Percentiles rank a stretch among this genome's conserved stretches.
Evolutionary conservation across 2,888 invertebrate genomes (phyloP).

Genomic region (Scaptomyza cyrtandrae): DNA sequence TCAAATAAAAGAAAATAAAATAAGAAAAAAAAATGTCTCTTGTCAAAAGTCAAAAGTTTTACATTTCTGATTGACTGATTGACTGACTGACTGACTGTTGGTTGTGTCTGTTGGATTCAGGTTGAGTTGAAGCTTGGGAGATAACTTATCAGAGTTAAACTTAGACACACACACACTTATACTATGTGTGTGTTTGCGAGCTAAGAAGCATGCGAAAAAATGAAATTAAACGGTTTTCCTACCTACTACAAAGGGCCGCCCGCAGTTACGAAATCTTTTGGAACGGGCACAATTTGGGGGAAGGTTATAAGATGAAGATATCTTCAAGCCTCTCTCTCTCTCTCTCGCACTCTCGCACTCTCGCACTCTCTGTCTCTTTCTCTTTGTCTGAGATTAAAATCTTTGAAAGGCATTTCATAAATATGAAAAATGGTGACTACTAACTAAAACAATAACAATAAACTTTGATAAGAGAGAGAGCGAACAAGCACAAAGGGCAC

Average conservation of each 20-base stretch:
- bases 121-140: slow-evolving; percentile 23
- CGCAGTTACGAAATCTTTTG: slow-evolving; percentile 58
- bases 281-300: no score
- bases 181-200: neutral
- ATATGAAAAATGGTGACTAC: slow-evolving; percentile 74
- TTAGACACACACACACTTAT: slow-evolving; percentile 3
- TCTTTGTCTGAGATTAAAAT: slow-evolving; percentile 69
- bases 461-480: slow-evolving; percentile 40
- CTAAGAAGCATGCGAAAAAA: slow-evolving; percentile 44
- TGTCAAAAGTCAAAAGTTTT: slow-evolving; percentile 60
- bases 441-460: slow-evolving; percentile 63
- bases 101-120: slow-evolving; percentile 21
- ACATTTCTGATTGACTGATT: slow-evolving; percentile 42
- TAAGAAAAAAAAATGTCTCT: slow-evolving; percentile 28
- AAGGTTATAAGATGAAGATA: neutral
- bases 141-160: slow-evolving; percentile 43
- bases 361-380: neutral
- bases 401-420: slow-evolving; percentile 76
- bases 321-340: neutral
- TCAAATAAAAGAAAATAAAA: neutral
- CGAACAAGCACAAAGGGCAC: slow-evolving; percentile 5
- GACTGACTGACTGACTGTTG: neutral
- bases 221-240: slow-evolving; percentile 50
- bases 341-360: neutral
- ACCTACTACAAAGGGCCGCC: slow-evolving; percentile 45